phyloP scores from a whole-genome alignment of 2,888 invertebrate genomes.

The Drosophila neutralis region DNA sequence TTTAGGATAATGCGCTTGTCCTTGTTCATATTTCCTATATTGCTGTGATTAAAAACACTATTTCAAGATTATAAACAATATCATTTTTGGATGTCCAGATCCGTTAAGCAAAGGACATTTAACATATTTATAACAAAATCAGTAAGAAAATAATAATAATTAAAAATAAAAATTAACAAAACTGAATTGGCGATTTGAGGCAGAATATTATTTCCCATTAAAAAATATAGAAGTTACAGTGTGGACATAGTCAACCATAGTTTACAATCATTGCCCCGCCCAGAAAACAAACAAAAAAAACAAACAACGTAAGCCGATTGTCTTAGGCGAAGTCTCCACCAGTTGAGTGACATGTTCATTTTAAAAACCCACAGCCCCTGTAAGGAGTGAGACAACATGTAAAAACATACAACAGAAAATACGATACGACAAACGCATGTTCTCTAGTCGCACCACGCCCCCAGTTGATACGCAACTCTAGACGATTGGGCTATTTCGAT shows the following conservation, averaged over 20 bases:
- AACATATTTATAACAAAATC: background rate
- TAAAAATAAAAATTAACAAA: fast-evolving
- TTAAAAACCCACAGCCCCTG: slow-evolving; percentile 29
- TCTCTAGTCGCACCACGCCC: slow-evolving; percentile 61
- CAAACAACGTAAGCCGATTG: slow-evolving; percentile 6
- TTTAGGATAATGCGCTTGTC: background rate
- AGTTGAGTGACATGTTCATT: slow-evolving; percentile 68
- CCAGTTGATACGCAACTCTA: slow-evolving; percentile 38
- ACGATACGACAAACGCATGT: slow-evolving; percentile 49
- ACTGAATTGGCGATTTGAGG: background rate
- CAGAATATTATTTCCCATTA: background rate
- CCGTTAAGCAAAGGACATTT: background rate
- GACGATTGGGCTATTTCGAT: slow-evolving; percentile 68
- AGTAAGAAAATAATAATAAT: background rate
- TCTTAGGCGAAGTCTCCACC: slow-evolving; percentile 27
- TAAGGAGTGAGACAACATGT: slow-evolving; percentile 54
- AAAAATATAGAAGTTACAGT: background rate
- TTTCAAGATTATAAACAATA: too few species aligned
- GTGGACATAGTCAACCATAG: background rate
- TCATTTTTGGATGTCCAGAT: background rate
- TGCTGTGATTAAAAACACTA: background rate
- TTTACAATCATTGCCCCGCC: slow-evolving; percentile 52
- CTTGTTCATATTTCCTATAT: background rate
- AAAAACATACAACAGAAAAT: slow-evolving; percentile 13
- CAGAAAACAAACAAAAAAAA: background rate